phyloP scores from a whole-genome alignment of 2,113 vertebrate species.

The Asarcornis scutulata region DNA sequence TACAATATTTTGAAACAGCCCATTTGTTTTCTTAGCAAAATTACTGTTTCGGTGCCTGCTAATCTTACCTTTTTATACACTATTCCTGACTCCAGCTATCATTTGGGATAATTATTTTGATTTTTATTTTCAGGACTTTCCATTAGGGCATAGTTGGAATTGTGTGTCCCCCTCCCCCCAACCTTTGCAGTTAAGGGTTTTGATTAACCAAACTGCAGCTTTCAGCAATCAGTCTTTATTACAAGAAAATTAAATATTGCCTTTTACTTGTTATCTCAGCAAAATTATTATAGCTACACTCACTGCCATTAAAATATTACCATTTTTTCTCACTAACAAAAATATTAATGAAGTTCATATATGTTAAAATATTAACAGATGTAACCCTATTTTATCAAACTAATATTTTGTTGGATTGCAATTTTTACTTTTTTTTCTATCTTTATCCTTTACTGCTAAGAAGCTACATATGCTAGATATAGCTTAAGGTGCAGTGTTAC shows the following conservation, averaged over 20 bases:
- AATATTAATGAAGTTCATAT: rapidly evolving
- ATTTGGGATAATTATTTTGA: not conserved
- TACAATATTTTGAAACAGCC: not conserved
- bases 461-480: not conserved
- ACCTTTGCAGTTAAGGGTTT: not conserved
- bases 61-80: not conserved
- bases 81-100: not conserved
- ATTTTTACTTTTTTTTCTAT: not conserved
- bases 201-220: not conserved
- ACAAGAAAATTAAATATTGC: not conserved
- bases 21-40: not conserved
- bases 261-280: not conserved
- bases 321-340: not conserved
- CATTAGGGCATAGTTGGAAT: not conserved
- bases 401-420: not conserved
- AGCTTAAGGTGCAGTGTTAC: not conserved
- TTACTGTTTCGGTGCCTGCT: not conserved
- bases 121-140: not conserved
- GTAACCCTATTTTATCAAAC: not conserved
- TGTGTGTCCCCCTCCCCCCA: not conserved
- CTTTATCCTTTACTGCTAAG: not conserved
- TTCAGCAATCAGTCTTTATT: not conserved
- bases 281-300: not conserved
- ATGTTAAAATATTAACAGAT: not conserved
- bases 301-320: not conserved